Base-by-base conservation (phyloP, 1,140 invertebrate genomes). In the Drosophila grimshawi region DNA sequence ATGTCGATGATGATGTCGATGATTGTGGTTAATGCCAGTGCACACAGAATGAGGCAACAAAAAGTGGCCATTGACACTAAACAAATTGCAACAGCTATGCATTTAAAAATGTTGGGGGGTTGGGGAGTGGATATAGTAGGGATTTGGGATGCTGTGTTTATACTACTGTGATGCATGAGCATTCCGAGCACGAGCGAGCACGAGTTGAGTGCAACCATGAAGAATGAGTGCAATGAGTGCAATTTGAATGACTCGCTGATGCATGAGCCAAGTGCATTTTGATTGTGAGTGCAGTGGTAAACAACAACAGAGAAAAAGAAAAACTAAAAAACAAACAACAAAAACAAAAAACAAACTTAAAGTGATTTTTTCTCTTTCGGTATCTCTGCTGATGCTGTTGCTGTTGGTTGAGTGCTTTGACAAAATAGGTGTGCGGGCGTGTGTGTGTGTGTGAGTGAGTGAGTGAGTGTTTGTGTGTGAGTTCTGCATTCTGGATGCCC, bases 401-500 rank as follows among this genome's bases (percentile, higher is more conserved):
- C 19, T 19, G 19, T 19, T 19, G 19, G 19, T 19, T 19, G 19
- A 19, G 19, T 19, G 19, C 19, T 19, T 19, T 19, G 19, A 19
- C 19, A 19, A 10, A 27, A 19, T 43, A 11, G 29, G 5, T 27
- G 45, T 48, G n/a, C n/a, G n/a, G n/a, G n/a, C n/a, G 5, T 27
- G 45, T 48, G 5, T 27, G 45, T 48, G 11, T 11, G 11, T 11
- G 32, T 37, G 6, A 10, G 48, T 64, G 61, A 49, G 32, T 37
- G 35, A 41, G 45, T 43, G 30, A 48, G 32, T 71, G 43, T 46
- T 27, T 70, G 53, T 43, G 45, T 10, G 43, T 43, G 35, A 19
- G n/a, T 52, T 64, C 72, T 46, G 32, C 70, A 39, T 64, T n/a
- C 35, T 39, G 29, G 39, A 55, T 66, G 69, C 74, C 94, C 77